Base-by-base conservation (phyloP, 2,113 vertebrate species). In the Deroptyus accipitrinus region DNA sequence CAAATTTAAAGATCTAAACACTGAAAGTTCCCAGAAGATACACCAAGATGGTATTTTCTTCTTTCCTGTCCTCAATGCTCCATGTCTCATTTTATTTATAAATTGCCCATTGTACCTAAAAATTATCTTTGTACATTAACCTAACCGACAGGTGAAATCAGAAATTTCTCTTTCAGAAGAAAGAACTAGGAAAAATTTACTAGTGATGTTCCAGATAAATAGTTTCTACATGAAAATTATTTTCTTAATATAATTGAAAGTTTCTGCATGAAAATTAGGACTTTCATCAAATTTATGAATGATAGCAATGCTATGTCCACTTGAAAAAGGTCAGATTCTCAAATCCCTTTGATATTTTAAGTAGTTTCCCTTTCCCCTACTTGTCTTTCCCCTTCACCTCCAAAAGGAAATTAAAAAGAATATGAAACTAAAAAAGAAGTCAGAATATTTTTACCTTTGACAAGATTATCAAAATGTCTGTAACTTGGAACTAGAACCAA, bases 331-430 rank as follows among this genome's bases (percentile, higher is more conserved):
- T 30, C 12, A 39, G 22, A 2, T 35, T 85, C 68, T 82, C 44
- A 64, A 55, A 76, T 17, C 2, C 13, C 5, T 61, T 30, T 28
- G 2, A 23, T 13, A 49, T 49, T 49, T 1, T 55, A 48, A 48
- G 35, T 4, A 54, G 5, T 62, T 88, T 75, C 31, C 8, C 1
- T 41, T 92, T 66, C 9, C 13, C 3, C 7, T 46, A 17, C 10
- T 6, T 49, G 4, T 5, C 22, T 2, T 19, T 15, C 10, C 2
- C 17, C 4, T 10, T 17, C 41, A 55, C 0, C 2, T 30, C 14
- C 8, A 17, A 67, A 57, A 48, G 1, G 5, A 4, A 76, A 31
- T 48, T 61, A 6, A 5, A 8, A 33, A 39, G 9, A 59, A 23
- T 24, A 25, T 7, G 6, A 37, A 46, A 57, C 12, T 48, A 31